Percentiles rank a stretch among this genome's conserved stretches.
These are phyloP conservation scores for Saiga tatarica DNA, from an alignment of 2,113 vertebrate species.

Conservation along the genomic window DNA sequence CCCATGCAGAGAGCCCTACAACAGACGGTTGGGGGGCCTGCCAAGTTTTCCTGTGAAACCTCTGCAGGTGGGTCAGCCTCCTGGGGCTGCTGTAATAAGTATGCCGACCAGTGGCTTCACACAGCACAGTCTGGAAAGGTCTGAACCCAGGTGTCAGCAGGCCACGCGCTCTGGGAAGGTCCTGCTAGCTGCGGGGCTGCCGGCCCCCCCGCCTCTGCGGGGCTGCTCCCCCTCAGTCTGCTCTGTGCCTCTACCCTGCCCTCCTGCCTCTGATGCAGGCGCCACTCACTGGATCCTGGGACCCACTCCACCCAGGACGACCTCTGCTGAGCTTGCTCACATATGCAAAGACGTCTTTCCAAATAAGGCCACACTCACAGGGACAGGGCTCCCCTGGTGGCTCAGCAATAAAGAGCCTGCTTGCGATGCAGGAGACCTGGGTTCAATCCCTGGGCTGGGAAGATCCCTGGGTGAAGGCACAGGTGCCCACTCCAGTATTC, in stretches of 20 bases:
- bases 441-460: neutral
- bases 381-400: neutral
- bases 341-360: neutral
- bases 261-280: neutral
- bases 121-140: neutral
- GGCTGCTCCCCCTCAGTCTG: neutral
- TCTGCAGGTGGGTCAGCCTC: accelerated
- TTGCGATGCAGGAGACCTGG: neutral
- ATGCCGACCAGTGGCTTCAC: accelerated
- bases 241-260: neutral
- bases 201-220: neutral
- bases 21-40: accelerated
- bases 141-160: neutral
- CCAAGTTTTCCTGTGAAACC: accelerated
- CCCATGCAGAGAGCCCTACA: accelerated
- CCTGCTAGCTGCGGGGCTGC: no score
- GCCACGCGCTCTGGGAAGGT: accelerated
- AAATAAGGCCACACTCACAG: neutral
- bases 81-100: accelerated
- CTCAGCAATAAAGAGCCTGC: neutral
- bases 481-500: neutral
- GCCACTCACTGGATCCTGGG: neutral
- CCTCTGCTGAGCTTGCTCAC: neutral
- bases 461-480: neutral
- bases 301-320: neutral